These are phyloP conservation scores for Brachyhypopomus gauderio DNA, from an alignment of 2,113 vertebrate species.

Conservation along the genomic window DNA sequence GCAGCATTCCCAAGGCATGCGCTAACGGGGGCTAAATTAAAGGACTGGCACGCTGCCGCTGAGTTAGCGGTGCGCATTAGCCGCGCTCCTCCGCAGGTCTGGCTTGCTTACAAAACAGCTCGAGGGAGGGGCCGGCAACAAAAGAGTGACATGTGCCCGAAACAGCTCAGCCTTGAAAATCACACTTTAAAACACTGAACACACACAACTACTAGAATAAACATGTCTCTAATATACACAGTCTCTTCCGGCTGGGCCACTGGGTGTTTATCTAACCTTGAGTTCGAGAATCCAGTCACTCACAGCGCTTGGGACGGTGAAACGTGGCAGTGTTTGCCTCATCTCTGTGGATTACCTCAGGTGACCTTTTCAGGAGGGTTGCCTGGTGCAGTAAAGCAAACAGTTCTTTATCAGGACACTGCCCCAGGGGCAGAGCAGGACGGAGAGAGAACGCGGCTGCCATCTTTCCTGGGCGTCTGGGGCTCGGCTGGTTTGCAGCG, in stretches of 20 bases:
- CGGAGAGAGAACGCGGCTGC: slow-evolving; percentile 47
- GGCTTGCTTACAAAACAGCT: slow-evolving; percentile 6
- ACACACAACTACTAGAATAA: background rate
- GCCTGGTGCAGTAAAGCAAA: slow-evolving; percentile 30
- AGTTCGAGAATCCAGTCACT: background rate
- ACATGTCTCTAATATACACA: background rate
- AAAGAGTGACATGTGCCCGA: background rate
- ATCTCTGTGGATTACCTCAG: slow-evolving; percentile 33
- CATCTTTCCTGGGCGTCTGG: slow-evolving; percentile 37
- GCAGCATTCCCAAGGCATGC: slow-evolving; percentile 41
- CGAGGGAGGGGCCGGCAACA: background rate
- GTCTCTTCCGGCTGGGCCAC: background rate
- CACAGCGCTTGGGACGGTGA: slow-evolving; percentile 13
- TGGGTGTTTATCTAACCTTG: background rate
- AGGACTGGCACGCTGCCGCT: slow-evolving; percentile 19
- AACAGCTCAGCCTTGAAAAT: background rate
- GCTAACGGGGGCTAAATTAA: slow-evolving; percentile 50
- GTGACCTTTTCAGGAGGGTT: slow-evolving; percentile 48
- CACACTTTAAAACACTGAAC: background rate
- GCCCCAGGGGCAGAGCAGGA: slow-evolving; percentile 47
- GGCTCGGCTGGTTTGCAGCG: slow-evolving; percentile 45
- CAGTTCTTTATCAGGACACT: slow-evolving; percentile 47
- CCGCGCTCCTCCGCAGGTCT: background rate
- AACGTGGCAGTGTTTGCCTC: slow-evolving; percentile 15
- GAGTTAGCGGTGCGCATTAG: background rate